Conservation (phyloP, 2,797 vertebrate genomes). For the Syndactyla subalaris region DNA sequence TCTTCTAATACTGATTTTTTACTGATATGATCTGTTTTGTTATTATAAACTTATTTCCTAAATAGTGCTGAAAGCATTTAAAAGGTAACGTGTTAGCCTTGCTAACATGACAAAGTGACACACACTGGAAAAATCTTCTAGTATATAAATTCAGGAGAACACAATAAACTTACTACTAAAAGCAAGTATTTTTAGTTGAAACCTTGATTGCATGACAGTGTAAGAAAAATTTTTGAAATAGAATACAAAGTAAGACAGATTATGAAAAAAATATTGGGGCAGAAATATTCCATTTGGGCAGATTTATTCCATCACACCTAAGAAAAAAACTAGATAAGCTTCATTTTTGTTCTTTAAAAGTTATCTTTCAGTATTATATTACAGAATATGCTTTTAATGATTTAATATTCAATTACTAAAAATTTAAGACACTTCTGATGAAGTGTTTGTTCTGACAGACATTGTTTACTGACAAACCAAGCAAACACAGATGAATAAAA, state of each 20-base stretch:
- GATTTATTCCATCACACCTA: background rate
- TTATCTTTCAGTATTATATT: background rate
- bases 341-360: background rate
- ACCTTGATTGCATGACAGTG: background rate
- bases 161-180: background rate
- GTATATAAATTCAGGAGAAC: background rate
- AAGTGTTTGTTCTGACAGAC: background rate
- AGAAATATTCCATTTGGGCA: background rate
- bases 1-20: background rate
- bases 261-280: background rate
- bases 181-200: background rate
- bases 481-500: background rate
- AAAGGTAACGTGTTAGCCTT: background rate
- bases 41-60: background rate
- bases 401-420: background rate
- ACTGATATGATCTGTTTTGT: background rate
- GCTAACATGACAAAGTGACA: background rate
- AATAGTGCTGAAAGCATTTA: background rate
- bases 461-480: conserved; percentile 3
- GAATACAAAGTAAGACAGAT: background rate
- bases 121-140: background rate
- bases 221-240: background rate
- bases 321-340: background rate
- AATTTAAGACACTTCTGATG: background rate
- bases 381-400: background rate